Conservation (phyloP, 2,888 invertebrate genomes). For the Hypomecis atomaria region DNA sequence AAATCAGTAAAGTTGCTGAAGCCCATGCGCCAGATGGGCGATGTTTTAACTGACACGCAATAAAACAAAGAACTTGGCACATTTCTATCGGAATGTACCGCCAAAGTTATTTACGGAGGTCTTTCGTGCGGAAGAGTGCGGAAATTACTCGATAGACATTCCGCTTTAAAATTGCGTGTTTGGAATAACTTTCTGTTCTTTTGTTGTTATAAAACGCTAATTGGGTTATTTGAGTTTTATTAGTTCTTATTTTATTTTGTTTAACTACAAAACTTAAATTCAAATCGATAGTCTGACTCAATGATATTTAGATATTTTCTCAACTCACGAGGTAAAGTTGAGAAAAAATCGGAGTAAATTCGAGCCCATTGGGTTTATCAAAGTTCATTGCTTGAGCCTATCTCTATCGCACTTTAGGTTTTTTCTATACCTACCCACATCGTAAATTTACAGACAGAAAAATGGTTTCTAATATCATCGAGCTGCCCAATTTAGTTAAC, state of each 20-base stretch:
- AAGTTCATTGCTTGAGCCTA: too few relatives aligned
- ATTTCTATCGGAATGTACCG: conserved; percentile 23
- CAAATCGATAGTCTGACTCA: too few relatives aligned
- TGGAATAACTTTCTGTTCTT: conserved; percentile 1
- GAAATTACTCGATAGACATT: conserved; percentile 18
- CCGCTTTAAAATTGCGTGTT: conserved; percentile 9
- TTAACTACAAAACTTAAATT: neutral
- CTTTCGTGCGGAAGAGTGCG: conserved; percentile 19
- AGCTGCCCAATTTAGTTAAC: too few relatives aligned
- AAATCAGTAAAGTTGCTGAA: neutral
- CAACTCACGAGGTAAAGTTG: too few relatives aligned
- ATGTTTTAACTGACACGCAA: conserved; percentile 21
- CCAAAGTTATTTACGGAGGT: conserved; percentile 17
- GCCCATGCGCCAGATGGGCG: conserved; percentile 17
- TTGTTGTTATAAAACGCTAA: neutral
- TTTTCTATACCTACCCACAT: too few relatives aligned
- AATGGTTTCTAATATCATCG: too few relatives aligned
- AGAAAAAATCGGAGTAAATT: too few relatives aligned
- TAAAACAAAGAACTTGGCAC: conserved; percentile 32
- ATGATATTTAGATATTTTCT: too few relatives aligned
- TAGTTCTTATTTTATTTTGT: neutral
- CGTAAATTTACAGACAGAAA: too few relatives aligned
- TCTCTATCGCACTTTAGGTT: too few relatives aligned
- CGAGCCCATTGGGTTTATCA: too few relatives aligned
- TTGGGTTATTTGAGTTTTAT: neutral